phyloP scores from a whole-genome alignment of 2,113 vertebrate genomes.

The Motacilla tschutschensis region DNA sequence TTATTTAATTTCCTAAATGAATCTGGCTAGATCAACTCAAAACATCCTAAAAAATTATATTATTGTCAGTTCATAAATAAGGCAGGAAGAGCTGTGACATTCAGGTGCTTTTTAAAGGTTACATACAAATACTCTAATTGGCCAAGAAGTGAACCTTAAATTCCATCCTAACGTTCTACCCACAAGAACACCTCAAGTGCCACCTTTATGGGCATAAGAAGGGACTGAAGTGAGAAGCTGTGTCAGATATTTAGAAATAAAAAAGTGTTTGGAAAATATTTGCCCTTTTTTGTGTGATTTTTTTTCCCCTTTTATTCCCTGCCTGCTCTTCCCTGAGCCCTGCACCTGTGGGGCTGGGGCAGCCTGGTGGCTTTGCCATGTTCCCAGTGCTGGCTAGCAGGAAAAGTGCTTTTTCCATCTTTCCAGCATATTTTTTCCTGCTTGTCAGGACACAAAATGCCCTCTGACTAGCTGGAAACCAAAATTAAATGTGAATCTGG shows the following conservation, averaged over 20 bases:
- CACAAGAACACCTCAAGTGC: background rate
- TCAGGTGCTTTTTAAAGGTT: background rate
- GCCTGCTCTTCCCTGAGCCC: background rate
- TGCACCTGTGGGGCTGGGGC: accelerated
- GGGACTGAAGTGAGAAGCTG: background rate
- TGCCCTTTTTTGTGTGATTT: too few species aligned
- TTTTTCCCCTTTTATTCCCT: background rate
- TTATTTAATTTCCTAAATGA: background rate
- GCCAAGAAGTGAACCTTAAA: background rate
- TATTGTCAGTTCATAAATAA: background rate
- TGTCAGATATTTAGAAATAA: background rate
- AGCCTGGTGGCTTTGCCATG: background rate
- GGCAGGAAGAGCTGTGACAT: background rate
- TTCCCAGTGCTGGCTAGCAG: accelerated
- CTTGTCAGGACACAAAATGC: background rate
- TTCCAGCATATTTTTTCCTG: background rate
- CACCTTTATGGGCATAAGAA: background rate
- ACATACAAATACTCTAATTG: background rate
- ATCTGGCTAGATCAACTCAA: background rate
- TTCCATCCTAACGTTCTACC: background rate
- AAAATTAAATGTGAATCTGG: background rate
- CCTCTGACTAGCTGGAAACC: background rate
- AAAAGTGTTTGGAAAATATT: background rate
- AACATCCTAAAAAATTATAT: background rate
- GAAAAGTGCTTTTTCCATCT: background rate